A percentile compares a stretch with the other conserved stretches of the same genome.
Evolutionary conservation across 2,797 vertebrate species (phyloP).

Genomic region (Etheostoma perlongum): DNA sequence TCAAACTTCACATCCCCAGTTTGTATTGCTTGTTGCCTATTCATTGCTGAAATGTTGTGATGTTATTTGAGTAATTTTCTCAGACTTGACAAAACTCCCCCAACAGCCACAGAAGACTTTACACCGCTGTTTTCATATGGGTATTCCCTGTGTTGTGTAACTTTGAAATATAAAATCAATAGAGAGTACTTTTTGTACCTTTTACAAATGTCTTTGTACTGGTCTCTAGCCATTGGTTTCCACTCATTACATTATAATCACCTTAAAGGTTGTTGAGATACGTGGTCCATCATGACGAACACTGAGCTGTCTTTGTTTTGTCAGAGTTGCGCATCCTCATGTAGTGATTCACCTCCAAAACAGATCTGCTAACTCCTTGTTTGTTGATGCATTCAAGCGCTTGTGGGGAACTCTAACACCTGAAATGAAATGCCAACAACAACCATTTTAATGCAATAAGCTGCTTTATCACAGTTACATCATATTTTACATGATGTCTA

Average conservation of each 20-base stretch:
- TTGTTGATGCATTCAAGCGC: conserved; percentile 34
- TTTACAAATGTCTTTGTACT: background rate
- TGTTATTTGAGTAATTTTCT: background rate
- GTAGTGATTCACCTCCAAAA: conserved; percentile 2
- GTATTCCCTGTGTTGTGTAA: background rate
- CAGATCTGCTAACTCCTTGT: conserved; percentile 31
- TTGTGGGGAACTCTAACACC: conserved; percentile 32
- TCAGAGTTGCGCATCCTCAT: background rate
- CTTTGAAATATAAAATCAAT: conserved; percentile 15
- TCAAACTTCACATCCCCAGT: background rate
- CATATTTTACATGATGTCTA: conserved; percentile 1
- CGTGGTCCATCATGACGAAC: background rate
- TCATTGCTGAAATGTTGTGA: conserved; percentile 5
- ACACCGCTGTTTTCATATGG: conserved; percentile 8
- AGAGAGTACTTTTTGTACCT: background rate
- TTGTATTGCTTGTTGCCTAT: conserved; percentile 1
- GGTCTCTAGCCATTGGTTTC: background rate
- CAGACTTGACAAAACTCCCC: conserved; percentile 16
- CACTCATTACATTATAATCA: conserved; percentile 18
- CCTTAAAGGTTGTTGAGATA: conserved; percentile 4
- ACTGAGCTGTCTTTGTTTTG: background rate
- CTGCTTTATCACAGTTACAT: background rate
- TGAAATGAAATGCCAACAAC: conserved; percentile 12
- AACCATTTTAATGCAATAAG: conserved; percentile 8
- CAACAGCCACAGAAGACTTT: conserved; percentile 2